Evolutionary conservation across 2,797 vertebrate species (phyloP).

Genomic region (Microchirus variegatus): DNA sequence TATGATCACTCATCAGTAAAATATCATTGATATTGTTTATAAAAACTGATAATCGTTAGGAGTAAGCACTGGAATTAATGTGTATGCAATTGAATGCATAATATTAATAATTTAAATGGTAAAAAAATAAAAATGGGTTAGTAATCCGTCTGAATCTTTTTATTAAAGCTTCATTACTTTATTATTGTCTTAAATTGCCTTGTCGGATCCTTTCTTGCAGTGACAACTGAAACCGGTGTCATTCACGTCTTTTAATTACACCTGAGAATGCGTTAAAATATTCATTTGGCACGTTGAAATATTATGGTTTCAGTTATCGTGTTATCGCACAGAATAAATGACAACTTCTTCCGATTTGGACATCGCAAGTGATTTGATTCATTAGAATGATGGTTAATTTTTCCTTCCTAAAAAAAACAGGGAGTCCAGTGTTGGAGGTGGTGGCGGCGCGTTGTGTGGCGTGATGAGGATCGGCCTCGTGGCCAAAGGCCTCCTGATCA

Average conservation of each 20-base stretch:
- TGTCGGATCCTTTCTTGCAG: constrained; percentile 42
- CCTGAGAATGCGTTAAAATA: not conserved
- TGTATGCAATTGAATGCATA: too few species aligned
- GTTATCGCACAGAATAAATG: too few species aligned
- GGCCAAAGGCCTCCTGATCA: constrained; percentile 98
- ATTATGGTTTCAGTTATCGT: too few species aligned
- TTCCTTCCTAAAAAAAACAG: constrained; percentile 71
- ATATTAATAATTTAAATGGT: too few species aligned
- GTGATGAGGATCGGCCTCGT: constrained; percentile 98
- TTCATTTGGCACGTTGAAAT: not conserved
- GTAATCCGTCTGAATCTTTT: constrained; percentile 35
- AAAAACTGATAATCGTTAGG: too few species aligned
- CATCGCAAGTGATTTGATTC: too few species aligned
- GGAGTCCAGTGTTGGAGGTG: constrained; percentile 82
- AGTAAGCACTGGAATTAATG: too few species aligned
- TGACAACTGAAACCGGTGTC: constrained; percentile 10
- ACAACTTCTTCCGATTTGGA: too few species aligned
- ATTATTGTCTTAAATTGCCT: constrained; percentile 32
- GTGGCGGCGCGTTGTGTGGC: constrained; percentile 90
- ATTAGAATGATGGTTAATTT: not conserved
- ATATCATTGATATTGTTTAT: too few species aligned
- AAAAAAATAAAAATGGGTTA: too few species aligned
- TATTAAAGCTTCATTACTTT: constrained; percentile 40
- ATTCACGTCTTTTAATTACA: constrained; percentile 15
- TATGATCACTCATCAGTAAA: too few species aligned